phyloP scores from a whole-genome alignment of 1,140 invertebrate species.

The Leptinotarsa lineolata region DNA sequence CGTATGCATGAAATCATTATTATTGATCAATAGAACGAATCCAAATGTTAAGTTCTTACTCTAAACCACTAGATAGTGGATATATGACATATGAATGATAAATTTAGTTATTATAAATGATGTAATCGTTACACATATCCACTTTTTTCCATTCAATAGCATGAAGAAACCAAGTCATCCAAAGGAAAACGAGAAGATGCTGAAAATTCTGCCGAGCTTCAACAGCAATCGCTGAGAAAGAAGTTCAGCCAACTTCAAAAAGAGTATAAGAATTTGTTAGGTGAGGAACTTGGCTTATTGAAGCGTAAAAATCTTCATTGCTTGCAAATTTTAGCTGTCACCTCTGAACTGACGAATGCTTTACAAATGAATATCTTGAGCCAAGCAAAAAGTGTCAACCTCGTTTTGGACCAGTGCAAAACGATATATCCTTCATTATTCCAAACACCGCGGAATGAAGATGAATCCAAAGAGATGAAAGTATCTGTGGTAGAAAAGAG shows the following conservation, averaged over 20 bases:
- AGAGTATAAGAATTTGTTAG: constrained; percentile 37
- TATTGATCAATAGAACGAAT: too few relatives aligned
- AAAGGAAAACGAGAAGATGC: neutral
- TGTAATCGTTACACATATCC: too few relatives aligned
- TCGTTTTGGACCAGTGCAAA: constrained; percentile 35
- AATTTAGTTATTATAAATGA: too few relatives aligned
- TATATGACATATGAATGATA: too few relatives aligned
- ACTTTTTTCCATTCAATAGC: neutral
- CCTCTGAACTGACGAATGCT: constrained; percentile 35
- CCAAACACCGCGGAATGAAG: constrained; percentile 6
- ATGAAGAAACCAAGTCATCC: neutral
- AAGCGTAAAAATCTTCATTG: neutral
- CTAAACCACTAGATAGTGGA: too few relatives aligned
- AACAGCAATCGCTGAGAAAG: constrained; percentile 25
- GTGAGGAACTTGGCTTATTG: constrained; percentile 9
- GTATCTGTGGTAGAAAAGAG: neutral
- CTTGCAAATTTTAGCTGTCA: constrained; percentile 29
- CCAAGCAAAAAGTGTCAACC: constrained; percentile 35
- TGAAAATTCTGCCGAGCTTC: neutral
- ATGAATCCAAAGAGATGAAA: neutral
- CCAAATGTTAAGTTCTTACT: too few relatives aligned
- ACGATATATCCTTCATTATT: constrained; percentile 38
- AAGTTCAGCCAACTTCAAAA: constrained; percentile 35
- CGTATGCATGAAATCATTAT: too few relatives aligned
- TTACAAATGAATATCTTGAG: constrained; percentile 36